Evolutionary conservation across 2,113 vertebrate species (phyloP), one percentile per base, ranked within the genome.

Genomic region (Phalacrocorax pelagicus): DNA sequence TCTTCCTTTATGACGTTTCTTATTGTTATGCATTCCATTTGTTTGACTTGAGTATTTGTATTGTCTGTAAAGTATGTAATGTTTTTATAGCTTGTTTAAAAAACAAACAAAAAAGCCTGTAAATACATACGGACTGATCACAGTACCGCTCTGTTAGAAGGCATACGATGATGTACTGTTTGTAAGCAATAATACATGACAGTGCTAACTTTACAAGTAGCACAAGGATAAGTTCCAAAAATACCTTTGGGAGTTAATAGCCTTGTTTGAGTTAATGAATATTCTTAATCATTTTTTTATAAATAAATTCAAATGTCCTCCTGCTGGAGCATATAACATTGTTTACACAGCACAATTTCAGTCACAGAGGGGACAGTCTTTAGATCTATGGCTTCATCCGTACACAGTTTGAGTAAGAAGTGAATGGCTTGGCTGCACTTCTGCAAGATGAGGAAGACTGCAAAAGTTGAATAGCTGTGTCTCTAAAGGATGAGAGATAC

Each of bases 41-140:
- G 98, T 98, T 98, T 97, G 96, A 97, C 96, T 98, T 98, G 98
- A 99, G 99, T 99, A 99, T 98, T 97, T 98, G 97, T 98, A 98
- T 98, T 98, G 98, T 98, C 98, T 99, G 99, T 99, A 99, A 99
- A 99, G 97, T 99, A 99, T 97, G 96, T 99, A 98, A 98, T 99
- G 98, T 98, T 99, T 99, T 99, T 99, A 98, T 97, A 98, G 98
- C 97, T 97, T 98, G 98, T 98, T 98, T 98, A 89, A 98, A 97
- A 95, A 87, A 65, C 47, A 85, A 95, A 95, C 73, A 91, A 90
- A 96, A 93, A 97, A 97, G 86, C 90, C 97, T 98, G 98, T 98
- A 98, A 98, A 98, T 98, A 98, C 93, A 30, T 97, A 97, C 5
- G 94, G 96, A 98, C 97, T 97, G 96, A 98, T 98, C 86, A 93